Evolutionary conservation across 2,888 invertebrate species (phyloP).

Genomic region (Drosophila mayaguana): DNA sequence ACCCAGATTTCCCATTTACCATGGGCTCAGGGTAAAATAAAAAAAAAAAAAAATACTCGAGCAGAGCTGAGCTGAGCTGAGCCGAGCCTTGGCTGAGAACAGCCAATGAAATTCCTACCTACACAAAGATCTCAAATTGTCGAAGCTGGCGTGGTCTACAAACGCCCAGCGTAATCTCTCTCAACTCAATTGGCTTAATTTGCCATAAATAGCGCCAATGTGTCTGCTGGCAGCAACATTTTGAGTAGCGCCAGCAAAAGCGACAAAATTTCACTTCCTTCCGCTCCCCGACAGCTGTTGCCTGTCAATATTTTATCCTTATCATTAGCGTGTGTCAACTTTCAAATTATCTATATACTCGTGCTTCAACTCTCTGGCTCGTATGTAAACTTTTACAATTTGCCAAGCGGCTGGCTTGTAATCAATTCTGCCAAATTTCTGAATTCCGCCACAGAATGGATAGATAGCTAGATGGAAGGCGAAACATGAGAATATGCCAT

Average conservation of each 20-base stretch:
- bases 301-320: constrained; percentile 65
- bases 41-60: constrained; percentile 7
- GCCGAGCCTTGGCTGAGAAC: constrained; percentile 23
- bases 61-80: constrained; percentile 24
- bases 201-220: constrained; percentile 76
- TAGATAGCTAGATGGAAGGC: too few species aligned
- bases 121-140: constrained; percentile 23
- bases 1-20: too few species aligned
- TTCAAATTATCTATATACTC: constrained; percentile 59
- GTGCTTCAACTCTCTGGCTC: background rate
- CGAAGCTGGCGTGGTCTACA: constrained; percentile 20
- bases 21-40: too few species aligned
- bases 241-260: constrained; percentile 45
- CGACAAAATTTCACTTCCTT: constrained; percentile 54
- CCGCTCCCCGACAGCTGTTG: constrained; percentile 60
- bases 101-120: constrained; percentile 62
- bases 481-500: background rate
- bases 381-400: constrained; percentile 11
- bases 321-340: constrained; percentile 74
- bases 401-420: constrained; percentile 24
- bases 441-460: background rate
- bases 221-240: constrained; percentile 53
- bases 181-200: constrained; percentile 80
- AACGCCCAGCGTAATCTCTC: constrained; percentile 59
- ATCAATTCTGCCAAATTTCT: constrained; percentile 23